A percentile compares a stretch with the other conserved stretches of the same genome.
These are phyloP conservation scores for Achlya flavicornis DNA, from an alignment of 2,888 invertebrate species.

Conservation along the genomic window DNA sequence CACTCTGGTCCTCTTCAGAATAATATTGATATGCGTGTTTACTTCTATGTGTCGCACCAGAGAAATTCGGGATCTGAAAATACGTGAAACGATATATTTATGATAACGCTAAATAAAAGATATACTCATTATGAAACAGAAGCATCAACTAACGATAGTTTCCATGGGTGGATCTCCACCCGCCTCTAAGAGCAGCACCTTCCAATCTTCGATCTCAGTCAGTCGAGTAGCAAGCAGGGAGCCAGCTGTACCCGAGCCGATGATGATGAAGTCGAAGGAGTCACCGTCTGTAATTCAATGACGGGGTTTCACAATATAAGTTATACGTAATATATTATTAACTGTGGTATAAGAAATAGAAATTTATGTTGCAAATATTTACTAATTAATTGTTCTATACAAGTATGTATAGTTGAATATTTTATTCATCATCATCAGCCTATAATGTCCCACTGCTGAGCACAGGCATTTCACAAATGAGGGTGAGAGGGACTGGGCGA, in stretches of 20 bases:
- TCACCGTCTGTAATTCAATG: constrained; percentile 55
- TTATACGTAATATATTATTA: too few species aligned
- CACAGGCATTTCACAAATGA: too few species aligned
- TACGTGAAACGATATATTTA: constrained; percentile 1
- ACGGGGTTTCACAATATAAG: too few species aligned
- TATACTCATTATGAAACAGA: background rate
- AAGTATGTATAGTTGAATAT: too few species aligned
- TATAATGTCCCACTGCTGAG: too few species aligned
- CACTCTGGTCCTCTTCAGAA: constrained; percentile 61
- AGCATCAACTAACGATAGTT: constrained; percentile 56
- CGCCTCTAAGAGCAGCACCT: constrained; percentile 70
- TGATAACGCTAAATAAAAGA: too few species aligned
- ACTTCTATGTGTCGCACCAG: constrained; percentile 57
- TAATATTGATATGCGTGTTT: constrained; percentile 65
- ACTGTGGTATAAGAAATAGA: too few species aligned
- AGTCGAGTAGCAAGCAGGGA: constrained; percentile 68
- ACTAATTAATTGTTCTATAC: too few species aligned
- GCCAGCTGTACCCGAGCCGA: constrained; percentile 73
- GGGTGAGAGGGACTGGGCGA: too few species aligned
- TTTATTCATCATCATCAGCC: too few species aligned
- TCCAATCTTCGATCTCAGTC: constrained; percentile 64
- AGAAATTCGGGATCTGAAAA: constrained; percentile 71
- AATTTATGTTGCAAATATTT: too few species aligned
- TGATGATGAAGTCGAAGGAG: constrained; percentile 70
- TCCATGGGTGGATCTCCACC: constrained; percentile 72